These are phyloP conservation scores for Oryzias dopingdopingensis DNA, from an alignment of 2,797 vertebrate species.

Conservation along the genomic window DNA sequence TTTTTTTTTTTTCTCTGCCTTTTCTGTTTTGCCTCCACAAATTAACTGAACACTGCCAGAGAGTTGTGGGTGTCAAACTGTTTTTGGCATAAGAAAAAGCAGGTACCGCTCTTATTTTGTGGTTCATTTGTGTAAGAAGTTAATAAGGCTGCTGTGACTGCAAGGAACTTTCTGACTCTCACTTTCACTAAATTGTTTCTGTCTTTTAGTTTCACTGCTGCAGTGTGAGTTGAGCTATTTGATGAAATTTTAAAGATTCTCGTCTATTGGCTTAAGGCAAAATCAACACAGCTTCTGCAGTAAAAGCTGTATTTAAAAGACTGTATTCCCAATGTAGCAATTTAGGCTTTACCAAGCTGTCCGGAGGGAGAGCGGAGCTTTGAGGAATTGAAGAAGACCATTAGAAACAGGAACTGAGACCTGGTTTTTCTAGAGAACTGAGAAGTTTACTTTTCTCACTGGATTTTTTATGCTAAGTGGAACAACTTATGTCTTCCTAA, in stretches of 20 bases:
- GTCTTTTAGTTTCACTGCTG: conserved; percentile 13
- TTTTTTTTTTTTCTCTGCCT: neutral
- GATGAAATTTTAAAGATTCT: conserved; percentile 24
- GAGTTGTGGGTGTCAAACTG: conserved; percentile 23
- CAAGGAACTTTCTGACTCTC: conserved; percentile 6
- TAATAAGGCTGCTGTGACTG: conserved; percentile 7
- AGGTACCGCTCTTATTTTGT: conserved; percentile 11
- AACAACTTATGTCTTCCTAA: no score
- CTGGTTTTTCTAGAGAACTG: neutral
- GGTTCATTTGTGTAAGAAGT: conserved; percentile 7
- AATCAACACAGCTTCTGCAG: conserved; percentile 2
- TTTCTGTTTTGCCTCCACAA: conserved; percentile 6
- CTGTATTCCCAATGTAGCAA: neutral
- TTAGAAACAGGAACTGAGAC: neutral
- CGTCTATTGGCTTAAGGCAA: conserved; percentile 8
- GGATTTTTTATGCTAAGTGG: no score
- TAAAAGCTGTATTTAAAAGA: neutral
- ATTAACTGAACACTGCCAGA: conserved; percentile 28
- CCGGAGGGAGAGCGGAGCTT: neutral
- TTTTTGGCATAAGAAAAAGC: conserved; percentile 14
- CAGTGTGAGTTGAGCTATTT: conserved; percentile 12
- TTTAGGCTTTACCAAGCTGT: conserved; percentile 6
- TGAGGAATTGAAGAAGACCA: neutral
- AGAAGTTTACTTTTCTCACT: neutral
- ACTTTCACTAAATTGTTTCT: conserved; percentile 5